Conservation (phyloP, 2,797 vertebrate genomes). For the Melanotaenia boesemani region DNA sequence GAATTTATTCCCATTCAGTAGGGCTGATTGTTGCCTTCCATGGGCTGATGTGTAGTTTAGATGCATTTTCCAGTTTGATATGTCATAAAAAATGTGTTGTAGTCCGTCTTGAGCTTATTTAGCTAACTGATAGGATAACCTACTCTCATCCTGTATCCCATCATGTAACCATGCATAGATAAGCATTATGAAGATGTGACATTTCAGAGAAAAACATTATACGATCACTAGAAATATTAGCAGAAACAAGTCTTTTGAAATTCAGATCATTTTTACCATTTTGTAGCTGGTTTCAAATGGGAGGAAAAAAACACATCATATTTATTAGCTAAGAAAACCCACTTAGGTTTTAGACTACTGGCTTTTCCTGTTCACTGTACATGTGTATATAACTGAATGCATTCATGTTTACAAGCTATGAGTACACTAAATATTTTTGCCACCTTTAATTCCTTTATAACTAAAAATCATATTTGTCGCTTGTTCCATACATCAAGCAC, state of each 20-base stretch:
- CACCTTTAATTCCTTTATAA: conserved; percentile 62
- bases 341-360: conserved; percentile 67
- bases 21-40: conserved; percentile 32
- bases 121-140: conserved; percentile 20
- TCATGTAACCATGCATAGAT: not conserved
- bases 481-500: conserved; percentile 69
- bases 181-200: conserved; percentile 4
- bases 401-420: conserved; percentile 69
- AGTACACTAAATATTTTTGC: conserved; percentile 58
- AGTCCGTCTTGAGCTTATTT: conserved; percentile 16
- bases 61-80: conserved; percentile 32
- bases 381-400: conserved; percentile 71
- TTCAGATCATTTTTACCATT: conserved; percentile 9
- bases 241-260: conserved; percentile 13
- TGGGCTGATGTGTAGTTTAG: conserved; percentile 9
- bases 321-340: conserved; percentile 32
- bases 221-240: conserved; percentile 5
- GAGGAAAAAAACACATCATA: not conserved
- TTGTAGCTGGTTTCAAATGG: conserved; percentile 1
- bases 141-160: not conserved
- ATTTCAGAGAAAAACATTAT: conserved; percentile 1
- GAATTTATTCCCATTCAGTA: conserved; percentile 10
- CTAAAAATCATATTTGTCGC: conserved; percentile 48
- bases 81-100: conserved; percentile 25
- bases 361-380: conserved; percentile 61